Conservation (phyloP, 2,888 invertebrate genomes). For the Augiades crinisus region DNA sequence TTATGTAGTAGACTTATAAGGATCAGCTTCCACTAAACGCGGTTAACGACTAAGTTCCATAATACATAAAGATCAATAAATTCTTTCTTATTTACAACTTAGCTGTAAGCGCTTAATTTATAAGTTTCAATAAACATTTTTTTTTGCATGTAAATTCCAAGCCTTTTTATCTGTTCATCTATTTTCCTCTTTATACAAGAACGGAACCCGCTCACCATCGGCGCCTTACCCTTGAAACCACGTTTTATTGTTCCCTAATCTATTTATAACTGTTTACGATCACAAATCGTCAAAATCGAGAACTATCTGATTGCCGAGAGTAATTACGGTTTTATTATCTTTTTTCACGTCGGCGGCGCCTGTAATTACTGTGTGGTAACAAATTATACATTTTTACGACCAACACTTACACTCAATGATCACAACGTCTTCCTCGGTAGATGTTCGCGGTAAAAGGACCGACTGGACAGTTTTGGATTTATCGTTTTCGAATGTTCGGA, state of each 20-base stretch:
- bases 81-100: no score
- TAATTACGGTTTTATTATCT: conserved; percentile 37
- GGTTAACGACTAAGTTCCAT: no score
- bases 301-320: conserved; percentile 35
- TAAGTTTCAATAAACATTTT: no score
- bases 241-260: conserved; percentile 29
- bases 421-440: conserved; percentile 1
- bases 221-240: not conserved
- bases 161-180: no score
- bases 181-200: not conserved
- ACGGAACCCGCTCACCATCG: not conserved
- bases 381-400: conserved; percentile 29
- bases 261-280: conserved; percentile 41
- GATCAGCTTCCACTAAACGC: no score
- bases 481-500: not conserved
- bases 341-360: conserved; percentile 36
- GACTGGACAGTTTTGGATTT: not conserved
- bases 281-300: conserved; percentile 41
- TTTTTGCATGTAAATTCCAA: no score
- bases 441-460: not conserved
- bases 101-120: no score
- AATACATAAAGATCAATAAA: no score
- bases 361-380: conserved; percentile 32
- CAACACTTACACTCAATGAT: conserved; percentile 7
- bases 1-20: no score